These are phyloP conservation scores for Ameiurus melas DNA, from an alignment of 2,113 vertebrate species.

Conservation along the genomic window DNA sequence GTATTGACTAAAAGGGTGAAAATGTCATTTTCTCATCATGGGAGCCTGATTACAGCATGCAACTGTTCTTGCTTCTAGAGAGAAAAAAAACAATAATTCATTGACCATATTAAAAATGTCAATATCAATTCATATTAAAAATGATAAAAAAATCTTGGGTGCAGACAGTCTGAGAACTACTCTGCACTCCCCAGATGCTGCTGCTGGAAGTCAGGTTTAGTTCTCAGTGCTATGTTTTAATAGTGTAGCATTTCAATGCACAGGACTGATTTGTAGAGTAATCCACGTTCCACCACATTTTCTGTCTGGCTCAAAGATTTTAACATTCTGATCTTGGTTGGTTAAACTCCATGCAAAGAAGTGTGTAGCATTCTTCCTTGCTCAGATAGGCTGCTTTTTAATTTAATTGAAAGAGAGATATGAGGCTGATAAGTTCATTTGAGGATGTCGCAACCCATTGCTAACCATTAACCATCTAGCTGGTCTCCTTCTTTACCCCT, in stretches of 20 bases:
- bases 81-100: too few species aligned
- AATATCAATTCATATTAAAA: too few species aligned
- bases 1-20: too few species aligned
- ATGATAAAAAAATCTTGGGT: too few species aligned
- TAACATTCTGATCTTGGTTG: conserved; percentile 20
- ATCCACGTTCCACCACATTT: background rate
- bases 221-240: background rate
- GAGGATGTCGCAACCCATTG: conserved; percentile 38
- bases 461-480: background rate
- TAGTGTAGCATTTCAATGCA: too few species aligned
- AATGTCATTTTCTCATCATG: too few species aligned
- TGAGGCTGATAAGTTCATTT: conserved; percentile 41
- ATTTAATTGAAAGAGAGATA: conserved; percentile 22
- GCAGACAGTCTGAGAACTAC: background rate
- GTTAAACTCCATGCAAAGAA: background rate
- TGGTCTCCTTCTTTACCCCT: background rate
- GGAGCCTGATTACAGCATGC: too few species aligned
- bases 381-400: conserved; percentile 36
- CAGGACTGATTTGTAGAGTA: too few species aligned
- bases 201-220: background rate
- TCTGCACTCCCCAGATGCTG: background rate
- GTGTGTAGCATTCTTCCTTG: background rate
- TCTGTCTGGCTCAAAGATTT: conserved; percentile 16
- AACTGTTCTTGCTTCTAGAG: too few species aligned
- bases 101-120: too few species aligned